Evolutionary conservation across 2,797 vertebrate species (phyloP), one percentile per base, ranked within the genome.

Genomic region (Falco rusticolus): DNA sequence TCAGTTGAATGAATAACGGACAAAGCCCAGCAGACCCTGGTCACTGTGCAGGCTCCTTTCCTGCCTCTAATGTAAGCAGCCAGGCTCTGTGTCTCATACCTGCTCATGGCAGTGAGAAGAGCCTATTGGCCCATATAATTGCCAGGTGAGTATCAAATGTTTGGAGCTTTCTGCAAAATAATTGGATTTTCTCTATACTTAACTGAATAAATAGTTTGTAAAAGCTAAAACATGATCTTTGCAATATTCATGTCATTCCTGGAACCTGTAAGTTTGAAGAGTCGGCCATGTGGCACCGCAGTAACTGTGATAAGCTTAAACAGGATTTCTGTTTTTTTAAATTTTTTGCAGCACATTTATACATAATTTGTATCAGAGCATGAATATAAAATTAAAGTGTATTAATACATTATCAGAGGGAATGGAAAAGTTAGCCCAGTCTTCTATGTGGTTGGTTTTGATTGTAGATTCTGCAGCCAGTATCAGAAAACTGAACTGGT

Each of bases 91-190:
- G 31, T 47, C 66, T 89, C 84, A 81, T 69, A 84, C 41, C 89
- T 81, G 69, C 93, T 95, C 64, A 53, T 79, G 95, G 94, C 95
- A 94, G n/a, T 87, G 66, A 84, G 96, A 84, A 51, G 60, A 96
- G 96, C 93, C 95, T 68, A 13, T 60, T 97, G 96, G 96, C 84
- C 96, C 91, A 26, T 96, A 47, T 88, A 91, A 96, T 50, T 84
- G 94, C 83, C 66, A 84, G 98, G 98, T 98, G 97, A 98, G 98
- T 98, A 81, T n/a, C 82, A 93, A 93, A 80, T 45, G 65, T 84
- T 96, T 63, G 91, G 96, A 97, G 89, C 78, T 88, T 94, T 75
- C 90, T 84, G 84, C 70, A 65, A 18, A 70, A 37, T 65, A 79
- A 84, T 93, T 94, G 65, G 87, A 47, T 91, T 96, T 96, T 74